phyloP scores from a whole-genome alignment of 1,140 invertebrate species.

The Nasonia longicornis region DNA sequence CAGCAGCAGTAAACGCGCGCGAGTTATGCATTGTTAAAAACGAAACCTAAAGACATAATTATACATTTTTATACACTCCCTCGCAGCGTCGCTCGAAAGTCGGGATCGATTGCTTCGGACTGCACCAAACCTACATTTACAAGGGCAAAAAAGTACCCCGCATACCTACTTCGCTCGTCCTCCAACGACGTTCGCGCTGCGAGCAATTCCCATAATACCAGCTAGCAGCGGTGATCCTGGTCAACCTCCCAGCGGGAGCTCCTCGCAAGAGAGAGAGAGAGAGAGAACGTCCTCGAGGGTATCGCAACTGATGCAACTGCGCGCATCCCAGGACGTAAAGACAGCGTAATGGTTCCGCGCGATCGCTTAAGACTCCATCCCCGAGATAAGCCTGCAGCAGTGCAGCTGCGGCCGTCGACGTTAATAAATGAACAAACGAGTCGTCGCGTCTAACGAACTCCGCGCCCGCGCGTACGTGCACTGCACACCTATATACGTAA shows the following conservation, averaged over 20 bases:
- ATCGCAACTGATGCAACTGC: background rate
- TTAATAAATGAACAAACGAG: background rate
- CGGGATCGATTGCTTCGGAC: no score
- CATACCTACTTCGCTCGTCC: no score
- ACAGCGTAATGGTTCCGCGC: background rate
- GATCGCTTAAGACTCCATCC: background rate
- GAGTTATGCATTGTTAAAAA: background rate
- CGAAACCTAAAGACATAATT: background rate
- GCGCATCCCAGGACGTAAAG: background rate
- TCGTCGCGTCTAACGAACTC: background rate
- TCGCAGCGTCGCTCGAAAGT: no score
- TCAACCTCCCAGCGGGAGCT: no score
- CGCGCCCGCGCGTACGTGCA: no score
- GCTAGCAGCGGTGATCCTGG: no score
- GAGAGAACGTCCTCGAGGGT: background rate
- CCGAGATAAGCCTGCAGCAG: background rate
- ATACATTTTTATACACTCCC: background rate
- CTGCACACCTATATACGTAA: background rate
- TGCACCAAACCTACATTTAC: no score
- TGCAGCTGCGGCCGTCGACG: background rate
- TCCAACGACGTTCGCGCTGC: no score
- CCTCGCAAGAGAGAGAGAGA: no score
- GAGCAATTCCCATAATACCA: no score
- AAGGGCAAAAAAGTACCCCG: no score
- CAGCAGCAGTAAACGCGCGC: background rate